These are phyloP conservation scores for Entelurus aequoreus DNA, from an alignment of 2,113 vertebrate genomes.

Conservation along the genomic window DNA sequence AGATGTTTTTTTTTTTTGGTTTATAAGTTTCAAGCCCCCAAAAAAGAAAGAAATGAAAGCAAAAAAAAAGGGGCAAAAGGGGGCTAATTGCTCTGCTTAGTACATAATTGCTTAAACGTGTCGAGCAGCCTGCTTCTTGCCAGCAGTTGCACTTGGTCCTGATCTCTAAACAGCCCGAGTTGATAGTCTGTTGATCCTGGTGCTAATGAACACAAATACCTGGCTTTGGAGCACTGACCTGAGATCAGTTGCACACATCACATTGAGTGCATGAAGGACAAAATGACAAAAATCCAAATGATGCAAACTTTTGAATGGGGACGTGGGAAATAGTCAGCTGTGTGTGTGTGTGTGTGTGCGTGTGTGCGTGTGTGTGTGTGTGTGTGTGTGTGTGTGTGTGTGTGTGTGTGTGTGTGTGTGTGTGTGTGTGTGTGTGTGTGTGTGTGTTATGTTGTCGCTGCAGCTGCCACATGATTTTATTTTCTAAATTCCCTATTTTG, in stretches of 20 bases:
- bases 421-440: not conserved
- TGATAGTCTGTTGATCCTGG: slow-evolving; percentile 68
- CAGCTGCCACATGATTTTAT: slow-evolving; percentile 41
- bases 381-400: not conserved
- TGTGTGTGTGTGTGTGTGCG: too few relatives aligned
- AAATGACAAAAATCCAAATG: slow-evolving; percentile 38
- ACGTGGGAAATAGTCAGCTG: slow-evolving; percentile 27
- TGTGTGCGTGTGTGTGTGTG: not conserved
- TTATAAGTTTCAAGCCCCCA: too few relatives aligned
- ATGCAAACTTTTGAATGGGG: slow-evolving; percentile 39
- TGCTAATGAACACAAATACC: slow-evolving; percentile 70
- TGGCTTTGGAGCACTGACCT: slow-evolving; percentile 56
- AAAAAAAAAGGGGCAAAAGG: not conserved
- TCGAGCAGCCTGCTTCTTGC: slow-evolving; percentile 33
- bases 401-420: not conserved
- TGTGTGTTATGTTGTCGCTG: too few relatives aligned
- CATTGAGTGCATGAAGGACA: slow-evolving; percentile 15
- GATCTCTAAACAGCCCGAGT: slow-evolving; percentile 53
- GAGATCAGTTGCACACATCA: slow-evolving; percentile 13
- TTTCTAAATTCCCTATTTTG: slow-evolving; percentile 11
- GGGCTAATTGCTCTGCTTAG: slow-evolving; percentile 41
- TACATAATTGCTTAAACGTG: slow-evolving; percentile 48
- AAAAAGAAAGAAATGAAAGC: slow-evolving; percentile 2
- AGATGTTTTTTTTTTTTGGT: too few relatives aligned
- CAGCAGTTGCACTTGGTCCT: slow-evolving; percentile 58